phyloP scores from a whole-genome alignment of 2,113 vertebrate genomes.

The Prunella himalayana region DNA sequence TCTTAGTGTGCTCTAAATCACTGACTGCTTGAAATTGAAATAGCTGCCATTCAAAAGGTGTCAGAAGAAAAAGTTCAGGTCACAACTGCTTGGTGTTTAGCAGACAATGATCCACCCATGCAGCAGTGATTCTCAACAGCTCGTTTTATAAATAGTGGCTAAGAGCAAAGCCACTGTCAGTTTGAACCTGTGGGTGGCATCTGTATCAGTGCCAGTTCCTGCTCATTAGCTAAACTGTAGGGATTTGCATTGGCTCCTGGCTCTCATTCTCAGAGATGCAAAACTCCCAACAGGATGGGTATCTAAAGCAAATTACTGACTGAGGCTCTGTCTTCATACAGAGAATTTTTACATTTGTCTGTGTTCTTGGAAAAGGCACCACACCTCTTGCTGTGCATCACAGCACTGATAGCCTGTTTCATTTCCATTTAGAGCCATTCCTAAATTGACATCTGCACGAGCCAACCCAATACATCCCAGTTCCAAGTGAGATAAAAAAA shows the following conservation, averaged over 20 bases:
- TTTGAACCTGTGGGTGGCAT: background rate
- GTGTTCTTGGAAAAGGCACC: background rate
- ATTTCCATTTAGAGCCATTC: background rate
- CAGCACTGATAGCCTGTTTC: background rate
- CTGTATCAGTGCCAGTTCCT: background rate
- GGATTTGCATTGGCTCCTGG: background rate
- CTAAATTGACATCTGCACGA: background rate
- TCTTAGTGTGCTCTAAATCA: background rate
- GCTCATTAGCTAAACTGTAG: background rate
- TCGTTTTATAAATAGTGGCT: background rate
- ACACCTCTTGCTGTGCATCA: background rate
- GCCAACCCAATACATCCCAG: background rate
- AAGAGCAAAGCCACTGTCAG: background rate
- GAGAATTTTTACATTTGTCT: background rate
- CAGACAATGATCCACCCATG: background rate
- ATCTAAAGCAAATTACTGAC: background rate
- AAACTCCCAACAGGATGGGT: background rate
- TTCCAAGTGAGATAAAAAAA: background rate
- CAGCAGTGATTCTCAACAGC: background rate
- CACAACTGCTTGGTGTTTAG: background rate
- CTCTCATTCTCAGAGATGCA: background rate
- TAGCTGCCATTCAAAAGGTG: background rate
- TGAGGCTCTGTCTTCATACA: background rate
- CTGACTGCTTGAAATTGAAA: background rate
- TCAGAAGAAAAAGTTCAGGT: background rate